phyloP scores from a whole-genome alignment of 1,140 invertebrate genomes.

The Conus betulinus region DNA sequence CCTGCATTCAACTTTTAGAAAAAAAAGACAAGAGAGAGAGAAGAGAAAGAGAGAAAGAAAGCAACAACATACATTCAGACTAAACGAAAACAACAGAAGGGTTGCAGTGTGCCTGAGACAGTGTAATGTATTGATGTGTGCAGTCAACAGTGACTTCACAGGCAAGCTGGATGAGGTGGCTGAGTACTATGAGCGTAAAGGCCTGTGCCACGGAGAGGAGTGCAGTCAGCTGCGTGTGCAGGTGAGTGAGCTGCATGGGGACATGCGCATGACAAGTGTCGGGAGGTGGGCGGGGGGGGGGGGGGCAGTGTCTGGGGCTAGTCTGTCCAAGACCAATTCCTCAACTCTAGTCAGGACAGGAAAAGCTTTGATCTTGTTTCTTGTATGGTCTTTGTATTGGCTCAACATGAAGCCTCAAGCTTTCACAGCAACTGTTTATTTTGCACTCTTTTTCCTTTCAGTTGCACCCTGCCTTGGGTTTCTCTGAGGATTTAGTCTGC shows the following conservation, averaged over 20 bases:
- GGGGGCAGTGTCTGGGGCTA: background rate
- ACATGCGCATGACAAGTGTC: background rate
- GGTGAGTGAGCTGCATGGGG: slow-evolving; percentile 48
- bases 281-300: too few relatives aligned
- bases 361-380: background rate
- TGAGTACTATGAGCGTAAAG: slow-evolving; percentile 65
- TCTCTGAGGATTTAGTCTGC: too few relatives aligned
- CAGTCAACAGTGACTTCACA: slow-evolving; percentile 61
- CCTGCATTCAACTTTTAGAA: background rate
- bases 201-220: slow-evolving; percentile 69
- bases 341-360: background rate
- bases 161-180: slow-evolving; percentile 66
- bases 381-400: too few relatives aligned
- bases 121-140: background rate
- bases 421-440: too few relatives aligned
- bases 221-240: slow-evolving; percentile 69
- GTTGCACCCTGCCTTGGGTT: too few relatives aligned
- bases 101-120: too few relatives aligned
- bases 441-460: too few relatives aligned
- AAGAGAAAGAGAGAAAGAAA: too few relatives aligned
- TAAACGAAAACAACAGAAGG: too few relatives aligned
- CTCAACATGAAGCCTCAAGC: too few relatives aligned
- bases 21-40: too few relatives aligned
- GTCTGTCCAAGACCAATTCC: background rate
- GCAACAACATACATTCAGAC: too few relatives aligned